Percentiles rank a stretch among this genome's conserved stretches.
Evolutionary conservation across 2,113 vertebrate genomes (phyloP).

Genomic region (Isichthys henryi): DNA sequence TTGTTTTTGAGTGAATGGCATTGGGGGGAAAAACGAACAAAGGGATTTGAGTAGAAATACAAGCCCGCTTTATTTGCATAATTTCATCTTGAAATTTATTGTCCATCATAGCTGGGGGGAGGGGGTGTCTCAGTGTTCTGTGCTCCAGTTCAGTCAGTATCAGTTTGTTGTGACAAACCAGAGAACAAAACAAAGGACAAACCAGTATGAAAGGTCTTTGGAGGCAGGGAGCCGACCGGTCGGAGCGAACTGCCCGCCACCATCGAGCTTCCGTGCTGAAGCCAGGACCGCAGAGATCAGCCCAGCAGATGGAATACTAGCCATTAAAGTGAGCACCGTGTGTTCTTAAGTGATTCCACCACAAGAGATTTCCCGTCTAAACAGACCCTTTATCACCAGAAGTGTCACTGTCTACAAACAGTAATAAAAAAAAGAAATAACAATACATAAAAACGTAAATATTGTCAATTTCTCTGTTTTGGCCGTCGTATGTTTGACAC

Average conservation of each 20-base stretch:
- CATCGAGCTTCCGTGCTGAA: not conserved
- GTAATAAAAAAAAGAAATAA: not conserved
- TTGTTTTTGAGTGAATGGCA: not conserved
- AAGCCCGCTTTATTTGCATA: not conserved
- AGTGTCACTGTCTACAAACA: not conserved
- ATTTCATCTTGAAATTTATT: not conserved
- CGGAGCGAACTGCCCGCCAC: not conserved
- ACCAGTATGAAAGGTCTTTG: not conserved
- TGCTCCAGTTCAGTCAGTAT: constrained; percentile 1
- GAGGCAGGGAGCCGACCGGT: not conserved
- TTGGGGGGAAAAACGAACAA: not conserved
- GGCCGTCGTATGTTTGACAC: not conserved
- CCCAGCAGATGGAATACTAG: not conserved
- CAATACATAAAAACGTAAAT: not conserved
- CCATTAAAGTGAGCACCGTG: not conserved
- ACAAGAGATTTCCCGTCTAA: not conserved
- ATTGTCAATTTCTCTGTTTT: not conserved
- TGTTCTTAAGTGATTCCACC: not conserved
- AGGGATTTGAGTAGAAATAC: not conserved
- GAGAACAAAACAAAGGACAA: not conserved
- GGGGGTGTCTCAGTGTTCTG: not conserved
- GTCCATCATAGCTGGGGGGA: not conserved
- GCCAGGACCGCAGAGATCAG: not conserved
- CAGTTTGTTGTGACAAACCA: not conserved
- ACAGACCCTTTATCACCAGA: not conserved